phyloP scores from a whole-genome alignment of 2,113 vertebrate genomes.

The Electrona antarctica region DNA sequence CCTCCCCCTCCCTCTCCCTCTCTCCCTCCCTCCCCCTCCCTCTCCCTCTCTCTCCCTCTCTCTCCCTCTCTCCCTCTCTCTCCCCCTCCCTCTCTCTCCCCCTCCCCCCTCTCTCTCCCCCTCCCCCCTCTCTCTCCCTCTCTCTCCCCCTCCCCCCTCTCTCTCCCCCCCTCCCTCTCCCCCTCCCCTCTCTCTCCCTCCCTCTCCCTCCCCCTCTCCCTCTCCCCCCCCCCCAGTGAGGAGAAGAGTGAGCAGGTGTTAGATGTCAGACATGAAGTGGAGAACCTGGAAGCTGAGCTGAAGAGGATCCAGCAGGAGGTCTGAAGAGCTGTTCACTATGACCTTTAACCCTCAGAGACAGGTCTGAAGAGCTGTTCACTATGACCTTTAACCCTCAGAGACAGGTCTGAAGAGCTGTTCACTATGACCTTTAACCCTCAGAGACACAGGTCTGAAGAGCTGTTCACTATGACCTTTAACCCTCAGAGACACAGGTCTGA shows the following conservation, averaged over 20 bases:
- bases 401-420: no score
- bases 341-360: no score
- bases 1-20: background rate
- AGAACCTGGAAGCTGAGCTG: conserved; percentile 89
- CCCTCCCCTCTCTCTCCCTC: background rate
- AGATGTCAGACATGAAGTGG: conserved; percentile 94
- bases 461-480: no score
- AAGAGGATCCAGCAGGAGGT: conserved; percentile 97
- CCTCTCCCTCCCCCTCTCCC: no score
- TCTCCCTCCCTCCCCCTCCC: background rate
- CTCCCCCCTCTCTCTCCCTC: no score
- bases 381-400: no score
- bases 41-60: background rate
- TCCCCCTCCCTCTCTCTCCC: no score
- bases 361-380: no score
- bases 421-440: no score
- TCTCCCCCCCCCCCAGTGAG: conserved; percentile 77
- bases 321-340: conserved; percentile 11
- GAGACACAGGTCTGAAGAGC: no score
- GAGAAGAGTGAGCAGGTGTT: conserved; percentile 96
- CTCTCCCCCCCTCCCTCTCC: background rate
- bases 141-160: no score
- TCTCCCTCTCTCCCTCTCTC: background rate
- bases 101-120: no score
- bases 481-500: conserved; percentile 20